Base-by-base conservation (phyloP, 2,113 vertebrate species). In the Lagopus leucura region DNA sequence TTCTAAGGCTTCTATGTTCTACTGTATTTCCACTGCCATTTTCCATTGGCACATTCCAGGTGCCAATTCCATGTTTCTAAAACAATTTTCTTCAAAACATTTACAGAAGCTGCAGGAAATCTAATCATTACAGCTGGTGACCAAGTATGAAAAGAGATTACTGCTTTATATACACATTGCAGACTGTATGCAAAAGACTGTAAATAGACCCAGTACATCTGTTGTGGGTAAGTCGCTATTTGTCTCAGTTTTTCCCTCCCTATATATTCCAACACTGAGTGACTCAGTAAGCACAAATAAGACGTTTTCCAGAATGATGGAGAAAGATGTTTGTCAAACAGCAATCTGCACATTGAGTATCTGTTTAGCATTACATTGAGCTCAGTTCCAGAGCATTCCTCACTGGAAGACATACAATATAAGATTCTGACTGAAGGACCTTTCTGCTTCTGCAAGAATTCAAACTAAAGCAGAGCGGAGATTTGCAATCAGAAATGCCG, bases 241-340 rank as follows among this genome's bases (percentile, higher is more conserved):
- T 89, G 80, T 82, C 88, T 86, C 73, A 58, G 82, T 81, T 96
- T 96, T 95, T 93, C 12, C 55, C 55, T 54, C 55, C 91, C 89
- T 82, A 20, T 73, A 27, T 84, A 89, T 95, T 96, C 92, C 96
- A 96, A 82, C 58, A 90, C 77, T 47, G 74, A 77, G 70, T 86
- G 93, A 96, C 93, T 97, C 94, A 84, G 60, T 66, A 92, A 97
- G 78, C 82, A 90, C 64, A 96, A 87, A 89, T 88, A 92, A 97
- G 82, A 50, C 19, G 79, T 93, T 94, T 97, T 96, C 90, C 93
- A 93, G 55, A 95, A 82, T 10, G 57, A 86, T 78, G 43, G 45
- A 79, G 34, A 91, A 91, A 76, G 57, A 21, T 61, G 38, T 13
- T 84, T 77, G 38, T 70, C 66, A 87, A 94, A 94, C 80, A 84